A percentile compares a stretch with the other conserved stretches of the same genome.
These are phyloP conservation scores for Macroramphosus scolopax DNA, from an alignment of 2,797 vertebrate species.

Conservation along the genomic window DNA sequence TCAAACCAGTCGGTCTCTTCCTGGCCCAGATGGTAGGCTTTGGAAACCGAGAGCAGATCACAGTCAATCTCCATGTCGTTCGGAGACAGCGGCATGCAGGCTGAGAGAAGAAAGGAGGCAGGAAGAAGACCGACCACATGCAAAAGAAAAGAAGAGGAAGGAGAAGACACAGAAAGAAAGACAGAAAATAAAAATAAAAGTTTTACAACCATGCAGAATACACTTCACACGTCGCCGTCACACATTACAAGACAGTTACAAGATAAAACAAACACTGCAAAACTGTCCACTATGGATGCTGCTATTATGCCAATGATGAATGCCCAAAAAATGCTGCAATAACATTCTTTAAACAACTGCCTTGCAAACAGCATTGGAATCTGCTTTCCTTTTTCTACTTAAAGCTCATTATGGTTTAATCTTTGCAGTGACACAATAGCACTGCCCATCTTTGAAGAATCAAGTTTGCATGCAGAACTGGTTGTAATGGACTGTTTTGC, in stretches of 20 bases:
- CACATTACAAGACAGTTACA: constrained; percentile 55
- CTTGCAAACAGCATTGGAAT: constrained; percentile 1
- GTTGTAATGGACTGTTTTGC: constrained; percentile 55
- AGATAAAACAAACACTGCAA: constrained; percentile 60
- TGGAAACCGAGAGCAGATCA: constrained; percentile 98
- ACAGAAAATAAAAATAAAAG: constrained; percentile 67
- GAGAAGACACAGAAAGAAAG: constrained; percentile 69
- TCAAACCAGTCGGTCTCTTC: constrained; percentile 99
- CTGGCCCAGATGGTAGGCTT: constrained; percentile 99
- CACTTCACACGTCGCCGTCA: constrained; percentile 35
- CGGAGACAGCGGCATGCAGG: constrained; percentile 77
- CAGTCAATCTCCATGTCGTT: constrained; percentile 85
- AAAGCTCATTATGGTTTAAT: no score
- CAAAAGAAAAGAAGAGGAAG: constrained; percentile 63
- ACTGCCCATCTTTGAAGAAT: not conserved
- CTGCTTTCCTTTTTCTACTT: not conserved
- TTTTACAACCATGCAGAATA: constrained; percentile 72
- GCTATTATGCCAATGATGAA: not conserved
- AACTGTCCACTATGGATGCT: constrained; percentile 30
- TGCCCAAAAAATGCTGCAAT: not conserved
- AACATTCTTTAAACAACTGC: constrained; percentile 6
- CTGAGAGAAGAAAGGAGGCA: constrained; percentile 76
- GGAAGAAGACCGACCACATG: constrained; percentile 66
- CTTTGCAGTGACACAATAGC: constrained; percentile 2
- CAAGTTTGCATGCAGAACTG: constrained; percentile 1